Evolutionary conservation across 1,140 invertebrate genomes (phyloP).

Genomic region (Drosophila takahashii): DNA sequence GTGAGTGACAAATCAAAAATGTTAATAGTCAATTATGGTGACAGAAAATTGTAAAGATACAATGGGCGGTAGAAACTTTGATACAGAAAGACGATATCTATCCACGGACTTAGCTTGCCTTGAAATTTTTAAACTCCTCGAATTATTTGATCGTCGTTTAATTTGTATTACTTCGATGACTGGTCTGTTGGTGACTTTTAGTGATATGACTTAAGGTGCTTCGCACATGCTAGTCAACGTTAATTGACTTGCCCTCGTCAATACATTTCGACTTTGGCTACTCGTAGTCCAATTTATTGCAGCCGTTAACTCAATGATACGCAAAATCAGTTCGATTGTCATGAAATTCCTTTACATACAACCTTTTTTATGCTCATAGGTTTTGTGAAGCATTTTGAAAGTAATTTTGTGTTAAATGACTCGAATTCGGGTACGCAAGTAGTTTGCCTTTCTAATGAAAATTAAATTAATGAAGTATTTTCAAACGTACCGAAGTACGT

Average conservation of each 20-base stretch:
- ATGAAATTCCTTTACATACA: constrained; percentile 28
- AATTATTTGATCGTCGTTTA: constrained; percentile 9
- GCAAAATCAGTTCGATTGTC: constrained; percentile 33
- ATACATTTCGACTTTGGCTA: constrained; percentile 47
- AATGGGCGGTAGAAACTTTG: not conserved
- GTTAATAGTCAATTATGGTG: not conserved
- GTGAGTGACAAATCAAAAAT: constrained; percentile 42
- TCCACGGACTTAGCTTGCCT: not conserved
- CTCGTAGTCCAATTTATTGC: constrained; percentile 54
- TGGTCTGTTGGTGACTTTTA: constrained; percentile 3
- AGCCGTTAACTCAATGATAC: constrained; percentile 40
- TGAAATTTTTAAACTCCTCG: not conserved
- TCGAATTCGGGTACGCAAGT: constrained; percentile 19
- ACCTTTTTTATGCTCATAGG: not conserved
- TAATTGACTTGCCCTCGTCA: constrained; percentile 53
- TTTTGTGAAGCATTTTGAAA: constrained; percentile 40
- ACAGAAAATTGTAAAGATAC: not conserved
- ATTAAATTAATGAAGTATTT: constrained; percentile 48
- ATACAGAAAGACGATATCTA: too few species aligned
- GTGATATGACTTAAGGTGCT: constrained; percentile 16
- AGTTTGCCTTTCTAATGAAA: constrained; percentile 52
- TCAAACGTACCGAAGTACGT: constrained; percentile 3
- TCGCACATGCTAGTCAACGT: constrained; percentile 21
- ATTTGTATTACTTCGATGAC: constrained; percentile 5
- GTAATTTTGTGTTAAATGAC: constrained; percentile 38